Conservation (phyloP, 2,888 invertebrate species). For the Chloroclystis v-ata region DNA sequence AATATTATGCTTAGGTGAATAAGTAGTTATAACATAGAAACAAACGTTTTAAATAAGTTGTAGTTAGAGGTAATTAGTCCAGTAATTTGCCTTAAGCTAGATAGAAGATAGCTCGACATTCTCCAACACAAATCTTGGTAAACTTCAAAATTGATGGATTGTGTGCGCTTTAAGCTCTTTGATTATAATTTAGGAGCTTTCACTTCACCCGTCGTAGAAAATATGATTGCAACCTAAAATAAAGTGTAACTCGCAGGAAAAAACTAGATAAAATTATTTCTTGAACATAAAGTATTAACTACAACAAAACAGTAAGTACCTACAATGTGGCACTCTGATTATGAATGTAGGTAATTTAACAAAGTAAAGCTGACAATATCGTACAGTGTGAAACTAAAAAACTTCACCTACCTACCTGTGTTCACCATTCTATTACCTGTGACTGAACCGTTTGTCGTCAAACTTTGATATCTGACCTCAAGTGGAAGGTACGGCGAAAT, state of each 20-base stretch:
- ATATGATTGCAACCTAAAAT: neutral
- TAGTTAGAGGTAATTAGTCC: slow-evolving; percentile 9
- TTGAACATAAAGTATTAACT: too few relatives aligned
- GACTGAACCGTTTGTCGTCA: slow-evolving; percentile 32
- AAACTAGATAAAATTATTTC: too few relatives aligned
- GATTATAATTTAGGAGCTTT: slow-evolving; percentile 9
- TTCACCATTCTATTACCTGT: slow-evolving; percentile 2
- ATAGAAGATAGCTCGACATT: slow-evolving; percentile 11
- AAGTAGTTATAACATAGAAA: too few relatives aligned
- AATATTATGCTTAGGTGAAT: too few relatives aligned
- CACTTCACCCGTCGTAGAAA: slow-evolving; percentile 6
- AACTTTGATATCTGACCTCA: slow-evolving; percentile 37
- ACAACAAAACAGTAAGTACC: too few relatives aligned
- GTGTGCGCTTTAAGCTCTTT: slow-evolving; percentile 11
- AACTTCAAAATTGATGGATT: slow-evolving; percentile 17
- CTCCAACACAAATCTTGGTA: slow-evolving; percentile 5
- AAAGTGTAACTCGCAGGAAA: too few relatives aligned
- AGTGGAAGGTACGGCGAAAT: slow-evolving; percentile 26
- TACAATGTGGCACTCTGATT: too few relatives aligned
- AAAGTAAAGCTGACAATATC: too few relatives aligned
- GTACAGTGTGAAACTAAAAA: too few relatives aligned
- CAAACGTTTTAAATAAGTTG: neutral
- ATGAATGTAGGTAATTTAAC: too few relatives aligned
- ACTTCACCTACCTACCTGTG: too few relatives aligned
- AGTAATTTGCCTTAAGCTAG: slow-evolving; percentile 16